Evolutionary conservation across 2,888 invertebrate species (phyloP).

Genomic region (Omphaloscelis lunosa): DNA sequence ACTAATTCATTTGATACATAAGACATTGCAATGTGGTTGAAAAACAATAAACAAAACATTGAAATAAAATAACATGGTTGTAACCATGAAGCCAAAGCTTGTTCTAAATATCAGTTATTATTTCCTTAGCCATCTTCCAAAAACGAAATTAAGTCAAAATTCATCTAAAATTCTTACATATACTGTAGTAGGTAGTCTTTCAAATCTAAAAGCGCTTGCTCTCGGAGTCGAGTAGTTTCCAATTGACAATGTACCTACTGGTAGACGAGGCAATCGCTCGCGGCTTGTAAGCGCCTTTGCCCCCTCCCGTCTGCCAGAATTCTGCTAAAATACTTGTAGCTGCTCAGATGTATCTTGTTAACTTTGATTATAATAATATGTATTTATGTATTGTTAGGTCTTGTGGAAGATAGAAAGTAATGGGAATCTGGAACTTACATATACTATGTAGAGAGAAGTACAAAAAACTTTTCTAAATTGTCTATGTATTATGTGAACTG

Average conservation of each 20-base stretch:
- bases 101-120: neutral
- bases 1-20: too few species aligned
- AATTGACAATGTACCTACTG: conserved; percentile 87
- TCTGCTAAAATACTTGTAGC: conserved; percentile 71
- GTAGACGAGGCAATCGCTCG: conserved; percentile 83
- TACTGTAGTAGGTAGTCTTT: conserved; percentile 81
- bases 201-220: conserved; percentile 86
- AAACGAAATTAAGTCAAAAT: neutral
- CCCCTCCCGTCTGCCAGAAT: conserved; percentile 65
- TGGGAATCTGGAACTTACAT: conserved; percentile 10
- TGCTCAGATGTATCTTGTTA: conserved; percentile 62
- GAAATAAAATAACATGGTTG: neutral
- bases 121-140: neutral
- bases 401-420: conserved; percentile 15
- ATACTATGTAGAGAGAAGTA: neutral
- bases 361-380: conserved; percentile 60
- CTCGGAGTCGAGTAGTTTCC: conserved; percentile 84
- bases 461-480: neutral
- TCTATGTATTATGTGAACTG: neutral
- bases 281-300: conserved; percentile 83
- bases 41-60: neutral
- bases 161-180: conserved; percentile 64
- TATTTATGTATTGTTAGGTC: conserved; percentile 46
- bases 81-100: neutral
- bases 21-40: too few species aligned